Base-by-base conservation (phyloP, 2,797 vertebrate species). In the Anguilla megastoma region DNA sequence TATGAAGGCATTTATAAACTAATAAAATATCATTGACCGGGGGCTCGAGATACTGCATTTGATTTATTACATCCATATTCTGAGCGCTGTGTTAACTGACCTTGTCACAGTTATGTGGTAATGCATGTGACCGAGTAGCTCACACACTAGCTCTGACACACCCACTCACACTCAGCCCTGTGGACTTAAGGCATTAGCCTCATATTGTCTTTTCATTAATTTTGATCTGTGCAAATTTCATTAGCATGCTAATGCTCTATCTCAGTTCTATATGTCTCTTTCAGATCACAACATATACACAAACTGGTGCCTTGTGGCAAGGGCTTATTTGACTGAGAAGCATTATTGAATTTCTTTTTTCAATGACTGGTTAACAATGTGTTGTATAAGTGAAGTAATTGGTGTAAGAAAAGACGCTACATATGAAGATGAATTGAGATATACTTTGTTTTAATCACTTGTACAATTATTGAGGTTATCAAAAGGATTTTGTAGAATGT, bases 41-140 rank as follows among this genome's bases (percentile, higher is more conserved):
- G 79, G 6, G 5, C 79, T 41, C 74, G n/a, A 50, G 41, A 50
- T 24, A 10, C 27, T n/a, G 18, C 41, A 1, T 82, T 82, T 82
- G 79, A 82, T 82, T 82, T 82, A 50, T 82, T 18, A 50, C 24
- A 82, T 48, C 16, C 79, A 82, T 82, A 48, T 82, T 82, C 4
- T 2, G 2, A 10, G 45, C 2, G 18, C 79, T 48, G 41, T 18
- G 41, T 4, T 36, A 24, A 45, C 79, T 82, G 79, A 82, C 79
- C 79, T 82, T 82, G 79, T 10, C 41, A 50, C 79, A 30, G 24
- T 82, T 14, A 6, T 60, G 58, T 27, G n/a, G 41, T 82, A 82
- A 82, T 82, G 41, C n/a, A 9, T n/a, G 79, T 82, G 79, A 82
- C 45, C n/a, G 41, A 50, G 79, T 50, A 50, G 27, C 79, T 24